Percentiles rank a stretch among this genome's conserved stretches.
Conservation (phyloP, 2,888 invertebrate species). For the Lochmaea capreae region DNA sequence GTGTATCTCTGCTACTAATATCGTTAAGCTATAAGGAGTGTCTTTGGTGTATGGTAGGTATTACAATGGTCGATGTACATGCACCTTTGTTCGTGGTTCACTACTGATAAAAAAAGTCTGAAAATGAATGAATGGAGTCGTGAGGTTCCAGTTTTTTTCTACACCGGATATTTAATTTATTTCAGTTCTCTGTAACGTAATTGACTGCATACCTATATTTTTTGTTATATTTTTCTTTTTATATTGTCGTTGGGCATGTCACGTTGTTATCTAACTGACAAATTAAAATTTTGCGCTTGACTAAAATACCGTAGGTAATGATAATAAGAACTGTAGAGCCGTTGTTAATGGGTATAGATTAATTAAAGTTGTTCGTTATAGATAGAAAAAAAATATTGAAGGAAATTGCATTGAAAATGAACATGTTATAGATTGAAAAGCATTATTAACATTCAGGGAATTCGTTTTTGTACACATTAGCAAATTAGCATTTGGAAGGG, state of each 20-base stretch:
- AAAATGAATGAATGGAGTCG: conserved; percentile 33
- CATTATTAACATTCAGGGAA: too few relatives aligned
- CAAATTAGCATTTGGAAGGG: conserved; percentile 3
- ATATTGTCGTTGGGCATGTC: background rate
- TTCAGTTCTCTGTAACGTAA: conserved; percentile 21
- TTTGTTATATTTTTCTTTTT: conserved; percentile 18
- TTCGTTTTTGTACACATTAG: too few relatives aligned
- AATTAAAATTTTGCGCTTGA: conserved; percentile 20
- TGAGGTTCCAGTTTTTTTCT: conserved; percentile 28
- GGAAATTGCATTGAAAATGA: background rate
- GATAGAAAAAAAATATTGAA: background rate
- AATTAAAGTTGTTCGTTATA: background rate
- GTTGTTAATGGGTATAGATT: background rate
- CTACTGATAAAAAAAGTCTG: conserved; percentile 19
- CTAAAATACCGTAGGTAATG: conserved; percentile 2
- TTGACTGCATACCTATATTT: conserved; percentile 24
- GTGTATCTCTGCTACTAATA: conserved; percentile 13
- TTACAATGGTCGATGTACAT: conserved; percentile 21
- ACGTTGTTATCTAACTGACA: conserved; percentile 19
- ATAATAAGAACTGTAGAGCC: background rate
- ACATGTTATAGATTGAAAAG: background rate
- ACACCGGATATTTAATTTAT: conserved; percentile 33
- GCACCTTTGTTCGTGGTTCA: conserved; percentile 23
- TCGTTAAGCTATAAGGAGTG: conserved; percentile 28
- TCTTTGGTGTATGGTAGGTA: conserved; percentile 19